Base-by-base conservation (phyloP, 2,113 vertebrate genomes). In the Tachycineta bicolor region DNA sequence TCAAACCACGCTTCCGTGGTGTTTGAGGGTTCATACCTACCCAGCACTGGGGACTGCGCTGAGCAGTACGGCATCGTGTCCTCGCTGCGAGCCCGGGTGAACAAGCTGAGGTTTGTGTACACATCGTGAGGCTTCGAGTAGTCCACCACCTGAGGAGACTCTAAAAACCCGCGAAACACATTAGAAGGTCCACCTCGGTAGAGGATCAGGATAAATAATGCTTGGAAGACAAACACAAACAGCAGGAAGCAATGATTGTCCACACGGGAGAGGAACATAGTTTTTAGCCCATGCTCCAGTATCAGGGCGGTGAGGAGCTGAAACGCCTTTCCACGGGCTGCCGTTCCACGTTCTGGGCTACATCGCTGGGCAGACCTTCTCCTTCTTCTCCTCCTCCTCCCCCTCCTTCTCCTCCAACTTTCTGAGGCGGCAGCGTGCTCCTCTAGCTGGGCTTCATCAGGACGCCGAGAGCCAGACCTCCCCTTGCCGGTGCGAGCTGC, bases 41-140 rank as follows among this genome's bases (percentile, higher is more conserved):
- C 98, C 20, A 97, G 83, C 63, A 98, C 77, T 0, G 97, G 95
- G 11, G 98, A 98, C 20, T n/a, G 93, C 2, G 39, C 68, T 0
- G 95, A 92, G 83, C 98, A 98, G 84, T 83, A 92, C 0, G 53
- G 95, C 87, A 94, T 67, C 3, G 74, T 3, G 21, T 95, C 92
- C n/a, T 92, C 80, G 0, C 1, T 16, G 14, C 85, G 53, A 17
- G 80, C 92, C 3, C 6, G 95, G 25, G 60, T 63, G 10, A 98
- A 96, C 59, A 95, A 25, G 82, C 96, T 98, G 68, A 98, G 97
- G 92, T 98, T 98, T 5, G 96, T 95, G 41, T 98, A 98, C 17
- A 98, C 97, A 46, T 98, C 97, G 0, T 96, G 95, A 4, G 92
- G 92, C 83, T 83, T 96, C 10, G 97, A 96, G 87, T 98, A 98